Evolutionary conservation across 2,113 vertebrate genomes (phyloP).

Genomic region (Colistium nudipinnis): DNA sequence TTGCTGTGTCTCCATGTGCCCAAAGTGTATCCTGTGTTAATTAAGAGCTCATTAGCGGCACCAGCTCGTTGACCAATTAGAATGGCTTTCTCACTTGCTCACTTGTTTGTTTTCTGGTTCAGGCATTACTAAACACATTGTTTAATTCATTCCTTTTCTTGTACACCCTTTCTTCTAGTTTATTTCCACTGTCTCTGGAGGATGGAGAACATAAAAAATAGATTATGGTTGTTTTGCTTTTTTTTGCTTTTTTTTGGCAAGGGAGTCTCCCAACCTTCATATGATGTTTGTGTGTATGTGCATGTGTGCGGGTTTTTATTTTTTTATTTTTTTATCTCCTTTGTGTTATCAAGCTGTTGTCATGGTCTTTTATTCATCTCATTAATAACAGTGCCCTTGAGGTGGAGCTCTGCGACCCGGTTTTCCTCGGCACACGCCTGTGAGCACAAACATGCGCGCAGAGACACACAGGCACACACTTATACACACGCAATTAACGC

Average conservation of each 20-base stretch:
- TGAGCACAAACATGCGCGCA: conserved; percentile 51
- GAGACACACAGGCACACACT: conserved; percentile 22
- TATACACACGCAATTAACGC: conserved; percentile 53
- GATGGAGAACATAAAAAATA: conserved; percentile 60
- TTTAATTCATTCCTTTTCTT: conserved; percentile 60
- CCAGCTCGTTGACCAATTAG: conserved; percentile 72
- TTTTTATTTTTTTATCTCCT: conserved; percentile 49
- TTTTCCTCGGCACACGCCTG: conserved; percentile 54
- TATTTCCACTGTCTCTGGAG: conserved; percentile 49
- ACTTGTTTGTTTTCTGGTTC: conserved; percentile 65
- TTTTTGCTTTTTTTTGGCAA: conserved; percentile 42
- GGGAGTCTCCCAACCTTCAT: conserved; percentile 42
- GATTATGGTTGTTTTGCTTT: conserved; percentile 47
- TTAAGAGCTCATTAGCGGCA: conserved; percentile 75
- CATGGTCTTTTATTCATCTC: conserved; percentile 78
- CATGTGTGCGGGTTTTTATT: conserved; percentile 17
- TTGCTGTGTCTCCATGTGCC: conserved; percentile 33
- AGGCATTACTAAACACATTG: conserved; percentile 55
- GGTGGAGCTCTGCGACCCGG: conserved; percentile 74
- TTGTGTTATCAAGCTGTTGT: conserved; percentile 75
- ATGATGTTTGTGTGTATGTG: conserved; percentile 34
- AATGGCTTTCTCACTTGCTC: conserved; percentile 44
- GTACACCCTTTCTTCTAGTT: conserved; percentile 25
- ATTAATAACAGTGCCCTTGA: conserved; percentile 79
- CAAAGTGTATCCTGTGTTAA: conserved; percentile 68